Evolutionary conservation across 2,888 invertebrate genomes (phyloP).

Genomic region (Chrysolina americana): DNA sequence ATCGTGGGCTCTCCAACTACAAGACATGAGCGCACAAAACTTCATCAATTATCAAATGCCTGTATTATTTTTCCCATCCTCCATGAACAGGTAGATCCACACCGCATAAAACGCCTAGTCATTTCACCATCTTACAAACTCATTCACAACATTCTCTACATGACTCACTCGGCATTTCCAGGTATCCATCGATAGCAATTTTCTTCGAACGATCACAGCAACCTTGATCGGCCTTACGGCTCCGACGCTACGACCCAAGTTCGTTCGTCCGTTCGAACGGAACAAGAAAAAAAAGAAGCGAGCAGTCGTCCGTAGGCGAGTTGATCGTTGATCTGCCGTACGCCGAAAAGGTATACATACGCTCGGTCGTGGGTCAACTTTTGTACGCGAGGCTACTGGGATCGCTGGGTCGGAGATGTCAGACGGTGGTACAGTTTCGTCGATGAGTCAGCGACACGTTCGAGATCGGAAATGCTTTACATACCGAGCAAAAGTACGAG

Average conservation of each 20-base stretch:
- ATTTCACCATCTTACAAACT: slow-evolving; percentile 24
- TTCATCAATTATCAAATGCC: no score
- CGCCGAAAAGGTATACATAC: slow-evolving; percentile 7
- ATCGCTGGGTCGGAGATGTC: slow-evolving; percentile 36
- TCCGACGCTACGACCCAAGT: background rate
- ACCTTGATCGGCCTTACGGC: slow-evolving; percentile 33
- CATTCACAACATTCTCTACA: slow-evolving; percentile 31
- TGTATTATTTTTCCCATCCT: no score
- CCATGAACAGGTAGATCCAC: background rate
- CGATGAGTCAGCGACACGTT: slow-evolving; percentile 40
- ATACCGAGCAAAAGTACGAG: slow-evolving; percentile 39
- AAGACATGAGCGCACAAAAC: no score
- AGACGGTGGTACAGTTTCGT: slow-evolving; percentile 44
- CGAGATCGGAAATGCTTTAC: slow-evolving; percentile 51
- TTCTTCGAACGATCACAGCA: slow-evolving; percentile 21
- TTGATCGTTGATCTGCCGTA: background rate
- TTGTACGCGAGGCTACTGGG: slow-evolving; percentile 10
- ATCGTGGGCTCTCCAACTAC: no score
- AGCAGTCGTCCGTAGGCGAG: background rate
- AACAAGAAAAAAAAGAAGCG: slow-evolving; percentile 11
- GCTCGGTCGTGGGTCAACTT: slow-evolving; percentile 22
- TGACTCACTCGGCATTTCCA: slow-evolving; percentile 32
- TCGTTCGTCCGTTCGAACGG: background rate
- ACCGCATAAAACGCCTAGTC: background rate
- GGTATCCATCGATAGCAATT: slow-evolving; percentile 28